phyloP scores from a whole-genome alignment of 2,797 vertebrate species.

The Meda fulgida region DNA sequence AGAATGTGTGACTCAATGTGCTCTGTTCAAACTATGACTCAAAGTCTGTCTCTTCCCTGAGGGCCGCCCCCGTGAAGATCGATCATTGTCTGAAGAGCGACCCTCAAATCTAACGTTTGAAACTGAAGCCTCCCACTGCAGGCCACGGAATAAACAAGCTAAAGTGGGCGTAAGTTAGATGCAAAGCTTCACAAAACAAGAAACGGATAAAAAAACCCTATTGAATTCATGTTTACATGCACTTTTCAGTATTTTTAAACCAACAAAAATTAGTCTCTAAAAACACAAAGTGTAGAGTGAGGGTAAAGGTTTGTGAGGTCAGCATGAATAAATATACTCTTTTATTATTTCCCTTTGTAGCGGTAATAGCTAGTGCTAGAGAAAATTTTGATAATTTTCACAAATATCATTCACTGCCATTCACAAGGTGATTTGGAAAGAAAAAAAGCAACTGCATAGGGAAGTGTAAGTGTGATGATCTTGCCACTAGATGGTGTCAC shows the following conservation, averaged over 20 bases:
- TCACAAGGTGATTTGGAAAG: not conserved
- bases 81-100: conserved; percentile 75
- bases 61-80: conserved; percentile 58
- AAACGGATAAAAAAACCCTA: conserved; percentile 4
- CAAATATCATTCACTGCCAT: not conserved
- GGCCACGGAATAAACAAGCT: conserved; percentile 70
- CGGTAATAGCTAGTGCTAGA: not conserved
- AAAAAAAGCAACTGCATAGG: not conserved
- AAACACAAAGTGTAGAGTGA: not conserved
- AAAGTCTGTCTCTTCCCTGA: conserved; percentile 58
- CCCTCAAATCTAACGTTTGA: conserved; percentile 72
- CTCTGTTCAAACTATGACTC: conserved; percentile 50
- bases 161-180: conserved; percentile 59
- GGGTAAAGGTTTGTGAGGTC: not conserved
- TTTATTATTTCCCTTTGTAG: not conserved
- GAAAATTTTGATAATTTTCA: not conserved
- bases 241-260: conserved; percentile 20
- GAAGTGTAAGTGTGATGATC: conserved; percentile 2
- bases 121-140: conserved; percentile 71
- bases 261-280: not conserved
- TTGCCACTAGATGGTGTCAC: conserved; percentile 50
- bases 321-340: not conserved
- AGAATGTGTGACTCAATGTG: conserved; percentile 51
- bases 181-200: conserved; percentile 69
- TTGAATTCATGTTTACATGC: not conserved